Evolutionary conservation across 2,888 invertebrate genomes (phyloP), one percentile per base, ranked within the genome.

Genomic region (Melanotus villosus): DNA sequence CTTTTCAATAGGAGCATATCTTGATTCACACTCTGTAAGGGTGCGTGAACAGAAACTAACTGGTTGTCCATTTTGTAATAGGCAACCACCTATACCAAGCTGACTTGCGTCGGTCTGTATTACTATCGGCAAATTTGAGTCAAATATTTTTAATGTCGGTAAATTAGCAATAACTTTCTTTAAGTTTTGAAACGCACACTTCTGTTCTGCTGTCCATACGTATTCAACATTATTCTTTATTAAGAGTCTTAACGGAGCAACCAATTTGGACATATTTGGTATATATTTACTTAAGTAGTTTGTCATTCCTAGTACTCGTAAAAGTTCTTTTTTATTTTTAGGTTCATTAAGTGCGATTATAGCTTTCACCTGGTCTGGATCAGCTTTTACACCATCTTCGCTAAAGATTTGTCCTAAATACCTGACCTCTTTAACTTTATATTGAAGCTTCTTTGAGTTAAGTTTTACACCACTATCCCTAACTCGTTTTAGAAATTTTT

Each of bases 371-470:
- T 72, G 72, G 1, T 73, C 50, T 6, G 69, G 64, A 68, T 76
- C 75, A 32, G 73, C 73, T 23, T 34, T 65, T 16, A 72, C 59
- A n/a, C 76, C 75, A 21, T 71, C 50, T 50, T 26, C 56, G 9
- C 60, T 65, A 69, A 74, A 73, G 52, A 65, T 54, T 19, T 67
- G 57, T 4, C 79, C 81, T n/a, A 80, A 65, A 73, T 77, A 80
- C 68, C 75, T 78, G 3, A 79, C 77, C 43, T 73, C 12, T 30
- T 64, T 70, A 12, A 67, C 38, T 68, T 71, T 73, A 54, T 69
- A 80, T 60, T 80, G 76, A 18, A 77, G 10, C 72, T 80, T 80
- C 6, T 74, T 57, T 32, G 14, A 62, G 73, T 80, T 81, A 62
- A 81, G 81, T 69, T 76, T 80, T n/a, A 81, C 71, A 70, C 76